Conservation (phyloP, 2,888 invertebrate genomes). For the Agonopterix alstromeriana region DNA sequence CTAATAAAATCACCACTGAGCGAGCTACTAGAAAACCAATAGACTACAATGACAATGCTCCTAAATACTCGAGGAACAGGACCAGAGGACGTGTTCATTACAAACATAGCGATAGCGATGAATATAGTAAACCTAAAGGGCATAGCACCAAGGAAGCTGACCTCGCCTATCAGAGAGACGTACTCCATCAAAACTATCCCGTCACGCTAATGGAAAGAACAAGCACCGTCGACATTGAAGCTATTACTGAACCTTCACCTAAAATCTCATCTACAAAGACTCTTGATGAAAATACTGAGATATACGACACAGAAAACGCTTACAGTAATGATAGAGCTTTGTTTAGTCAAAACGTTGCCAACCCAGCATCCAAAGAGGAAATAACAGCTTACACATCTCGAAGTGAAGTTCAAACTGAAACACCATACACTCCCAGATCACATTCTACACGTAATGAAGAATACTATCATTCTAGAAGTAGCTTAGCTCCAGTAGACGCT, state of each 20-base stretch:
- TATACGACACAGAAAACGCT: slow-evolving; percentile 59
- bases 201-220: slow-evolving; percentile 70
- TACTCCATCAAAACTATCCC: slow-evolving; percentile 80
- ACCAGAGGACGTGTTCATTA: slow-evolving; percentile 73
- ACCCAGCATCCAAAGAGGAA: slow-evolving; percentile 36
- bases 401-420: slow-evolving; percentile 34
- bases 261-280: slow-evolving; percentile 34
- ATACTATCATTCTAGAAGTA: slow-evolving; percentile 39
- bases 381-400: slow-evolving; percentile 29
- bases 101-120: slow-evolving; percentile 57
- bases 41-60: slow-evolving; percentile 48
- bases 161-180: slow-evolving; percentile 79
- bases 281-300: slow-evolving; percentile 33
- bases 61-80: slow-evolving; percentile 50
- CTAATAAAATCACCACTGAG: slow-evolving; percentile 59
- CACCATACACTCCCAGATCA: slow-evolving; percentile 35
- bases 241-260: slow-evolving; percentile 55
- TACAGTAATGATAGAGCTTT: slow-evolving; percentile 57
- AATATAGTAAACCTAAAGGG: slow-evolving; percentile 42
- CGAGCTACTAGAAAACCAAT: slow-evolving; percentile 37
- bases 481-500: slow-evolving; percentile 36
- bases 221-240: slow-evolving; percentile 66
- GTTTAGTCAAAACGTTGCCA: slow-evolving; percentile 37
- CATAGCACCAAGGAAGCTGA: slow-evolving; percentile 47
- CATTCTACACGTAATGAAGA: slow-evolving; percentile 42